Base-by-base conservation (phyloP, 2,113 vertebrate genomes). In the Phalacrocorax pelagicus region DNA sequence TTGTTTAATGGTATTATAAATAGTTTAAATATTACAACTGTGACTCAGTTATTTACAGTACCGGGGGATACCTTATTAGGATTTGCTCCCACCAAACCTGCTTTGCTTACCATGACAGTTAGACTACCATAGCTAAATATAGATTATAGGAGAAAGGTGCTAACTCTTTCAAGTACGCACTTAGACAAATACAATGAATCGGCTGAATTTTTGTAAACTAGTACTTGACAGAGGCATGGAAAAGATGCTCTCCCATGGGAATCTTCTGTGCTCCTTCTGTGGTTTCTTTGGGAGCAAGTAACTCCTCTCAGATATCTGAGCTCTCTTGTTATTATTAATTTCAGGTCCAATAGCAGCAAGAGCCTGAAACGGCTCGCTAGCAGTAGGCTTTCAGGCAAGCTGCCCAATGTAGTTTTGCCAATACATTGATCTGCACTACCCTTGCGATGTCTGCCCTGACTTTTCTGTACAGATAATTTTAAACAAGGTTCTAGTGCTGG, bases 111-210 rank as follows among this genome's bases (percentile, higher is more conserved):
- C 29, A 57, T 70, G 92, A 92, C 44, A 92, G 80, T 86, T 49
- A 62, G 67, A 44, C 69, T 81, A 34, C 26, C 23, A 18, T 9
- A 19, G 69, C 88, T 96, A 95, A 93, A 96, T 81, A 90, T 54
- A 93, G 90, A 75, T 47, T 78, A 62, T 15, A 94, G 72, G 88
- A 93, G 63, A 94, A 95, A 96, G 72, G 61, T 79, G 44, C 61
- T 92, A 81, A 81, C 29, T 21, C 72, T 93, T 97, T 84, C 59
- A 91, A 91, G 62, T 38, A 69, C 58, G 49, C n/a, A 32, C 65
- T 88, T 84, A 77, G 49, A 86, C 27, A 91, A 94, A 89, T 26
- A 61, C 78, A 87, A 92, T 82, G 95, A 96, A 96, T 75, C 92
- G 74, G 30, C 26, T 73, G 52, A 91, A 91, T 71, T 93, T 91